A percentile compares a stretch with the other conserved stretches of the same genome.
Conservation (phyloP, 2,113 vertebrate species). For the Colius striatus region DNA sequence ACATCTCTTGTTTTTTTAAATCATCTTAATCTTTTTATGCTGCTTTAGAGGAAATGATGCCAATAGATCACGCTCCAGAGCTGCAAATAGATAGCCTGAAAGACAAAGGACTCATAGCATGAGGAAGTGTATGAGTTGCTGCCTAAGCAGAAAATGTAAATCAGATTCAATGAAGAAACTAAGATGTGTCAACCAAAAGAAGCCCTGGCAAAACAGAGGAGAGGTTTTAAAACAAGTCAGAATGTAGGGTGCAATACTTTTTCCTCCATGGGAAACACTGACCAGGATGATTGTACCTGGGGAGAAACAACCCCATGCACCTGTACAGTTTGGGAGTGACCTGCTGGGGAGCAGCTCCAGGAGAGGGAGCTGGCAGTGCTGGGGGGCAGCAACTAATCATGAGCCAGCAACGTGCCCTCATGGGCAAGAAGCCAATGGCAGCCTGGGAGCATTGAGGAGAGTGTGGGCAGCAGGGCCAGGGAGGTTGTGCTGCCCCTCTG, state of each 20-base stretch:
- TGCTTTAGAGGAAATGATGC: neutral
- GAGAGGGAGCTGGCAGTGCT: no score
- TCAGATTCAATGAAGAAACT: neutral
- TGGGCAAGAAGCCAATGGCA: no score
- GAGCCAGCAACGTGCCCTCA: no score
- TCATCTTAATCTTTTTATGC: neutral
- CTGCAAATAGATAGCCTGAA: neutral
- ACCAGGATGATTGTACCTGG: neutral
- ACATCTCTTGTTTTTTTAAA: neutral
- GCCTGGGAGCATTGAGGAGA: no score
- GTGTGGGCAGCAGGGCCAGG: no score
- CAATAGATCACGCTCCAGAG: neutral
- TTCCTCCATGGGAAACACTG: neutral
- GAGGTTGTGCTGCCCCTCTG: no score
- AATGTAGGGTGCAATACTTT: accelerated
- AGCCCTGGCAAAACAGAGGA: neutral
- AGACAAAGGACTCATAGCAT: neutral
- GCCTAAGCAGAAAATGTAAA: neutral
- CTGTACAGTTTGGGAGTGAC: no score
- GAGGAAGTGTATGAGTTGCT: neutral
- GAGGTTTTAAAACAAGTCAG: neutral
- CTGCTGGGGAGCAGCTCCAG: no score
- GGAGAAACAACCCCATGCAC: no score
- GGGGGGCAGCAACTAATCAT: no score
- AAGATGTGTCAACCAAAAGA: neutral